Conservation (phyloP, 1,140 invertebrate species). For the Drosophila eugracilis region DNA sequence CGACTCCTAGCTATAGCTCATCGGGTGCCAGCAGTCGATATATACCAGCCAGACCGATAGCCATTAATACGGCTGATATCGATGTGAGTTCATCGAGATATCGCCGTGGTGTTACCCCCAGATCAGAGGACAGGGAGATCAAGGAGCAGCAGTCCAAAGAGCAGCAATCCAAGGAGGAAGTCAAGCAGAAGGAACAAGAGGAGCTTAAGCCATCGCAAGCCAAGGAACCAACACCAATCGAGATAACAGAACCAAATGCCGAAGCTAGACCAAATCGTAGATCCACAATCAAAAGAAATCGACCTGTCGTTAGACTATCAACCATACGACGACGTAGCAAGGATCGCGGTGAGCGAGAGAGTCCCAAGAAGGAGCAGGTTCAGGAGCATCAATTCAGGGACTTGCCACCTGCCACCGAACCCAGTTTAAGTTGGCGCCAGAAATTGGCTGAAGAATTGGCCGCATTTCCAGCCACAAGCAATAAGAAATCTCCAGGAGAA, state of each 20-base stretch:
- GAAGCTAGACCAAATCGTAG: slow-evolving; percentile 72
- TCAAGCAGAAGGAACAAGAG: background rate
- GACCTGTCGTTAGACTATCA: slow-evolving; percentile 90
- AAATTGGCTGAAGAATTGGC: slow-evolving; percentile 87
- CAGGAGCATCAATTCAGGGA: slow-evolving; percentile 68
- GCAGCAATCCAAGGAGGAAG: background rate
- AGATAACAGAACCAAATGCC: slow-evolving; percentile 5
- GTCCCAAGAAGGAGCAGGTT: slow-evolving; percentile 61
- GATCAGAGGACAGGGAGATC: too few species aligned
- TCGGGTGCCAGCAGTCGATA: slow-evolving; percentile 74
- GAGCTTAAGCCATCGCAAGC: slow-evolving; percentile 5
- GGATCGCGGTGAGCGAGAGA: slow-evolving; percentile 82
- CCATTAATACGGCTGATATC: slow-evolving; percentile 92
- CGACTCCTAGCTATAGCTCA: slow-evolving; percentile 37
- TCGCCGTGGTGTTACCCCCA: slow-evolving; percentile 76
- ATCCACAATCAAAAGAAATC: slow-evolving; percentile 88
- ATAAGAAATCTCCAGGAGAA: slow-evolving; percentile 89
- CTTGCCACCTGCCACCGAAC: slow-evolving; percentile 61
- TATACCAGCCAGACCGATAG: slow-evolving; percentile 87
- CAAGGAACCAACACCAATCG: slow-evolving; percentile 3
- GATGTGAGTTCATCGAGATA: slow-evolving; percentile 89
- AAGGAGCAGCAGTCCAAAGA: background rate
- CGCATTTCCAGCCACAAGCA: slow-evolving; percentile 60
- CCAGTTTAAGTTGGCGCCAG: slow-evolving; percentile 86
- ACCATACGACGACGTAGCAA: slow-evolving; percentile 87